Base-by-base conservation (phyloP, 1,140 invertebrate species). In the Akabosia matsudoensis region DNA sequence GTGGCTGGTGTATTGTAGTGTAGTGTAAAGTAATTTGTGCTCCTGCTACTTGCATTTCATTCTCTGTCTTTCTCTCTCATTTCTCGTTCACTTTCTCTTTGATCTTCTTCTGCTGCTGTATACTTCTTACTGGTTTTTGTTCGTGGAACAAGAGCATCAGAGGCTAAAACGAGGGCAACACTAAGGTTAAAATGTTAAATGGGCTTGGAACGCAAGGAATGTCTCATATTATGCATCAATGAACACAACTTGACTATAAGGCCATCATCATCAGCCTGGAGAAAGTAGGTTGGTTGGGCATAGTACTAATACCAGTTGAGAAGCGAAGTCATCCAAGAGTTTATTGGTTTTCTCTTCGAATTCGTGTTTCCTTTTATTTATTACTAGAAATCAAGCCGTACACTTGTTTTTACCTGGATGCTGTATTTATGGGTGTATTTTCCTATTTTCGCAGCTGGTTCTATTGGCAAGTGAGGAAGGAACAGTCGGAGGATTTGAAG, bases 401-500 rank as follows among this genome's bases (percentile, higher is more conserved):
- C n/a, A n/a, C n/a, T n/a, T n/a, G n/a, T n/a, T n/a, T n/a, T n/a
- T n/a, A n/a, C n/a, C n/a, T n/a, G n/a, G n/a, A n/a, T 45, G 37
- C 18, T 45, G 37, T 45, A 10, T 18, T 45, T 45, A 7, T 45
- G 7, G 37, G 34, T 34, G 61, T 75, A 18, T 34, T 33, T 74
- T 26, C 30, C 28, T 18, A 7, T 45, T 70, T 76, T 76, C 54
- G 34, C 72, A 80, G 79, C 61, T 80, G 79, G 79, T 80, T 80
- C 51, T 80, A 80, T 70, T 80, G 79, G 79, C 79, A 80, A 80
- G 79, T 80, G 52, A 45, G 79, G 33, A 80, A 80, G 37, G 79
- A 80, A 64, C 79, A 80, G 70, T 75, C 70, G 22, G 79, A 80
- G 26, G 70, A 72, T 30, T 30, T 67, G 30, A 67, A 67, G 61